Evolutionary conservation across 2,113 vertebrate genomes (phyloP).

Genomic region (Campylorhamphus procurvoides): DNA sequence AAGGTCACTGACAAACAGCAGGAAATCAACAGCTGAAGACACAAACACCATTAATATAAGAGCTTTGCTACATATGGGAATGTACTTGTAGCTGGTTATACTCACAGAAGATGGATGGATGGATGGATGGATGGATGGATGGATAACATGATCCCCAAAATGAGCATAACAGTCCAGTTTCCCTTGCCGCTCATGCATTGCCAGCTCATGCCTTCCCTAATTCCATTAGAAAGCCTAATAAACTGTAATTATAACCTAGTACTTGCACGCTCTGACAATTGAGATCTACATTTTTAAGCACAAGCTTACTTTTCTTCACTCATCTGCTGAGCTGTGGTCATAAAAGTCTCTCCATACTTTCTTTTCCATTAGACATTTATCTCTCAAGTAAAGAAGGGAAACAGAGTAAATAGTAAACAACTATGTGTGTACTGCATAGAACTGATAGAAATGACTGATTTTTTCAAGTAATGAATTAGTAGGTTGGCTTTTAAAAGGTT

Average conservation of each 20-base stretch:
- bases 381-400: not conserved
- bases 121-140: not conserved
- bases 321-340: not conserved
- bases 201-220: not conserved
- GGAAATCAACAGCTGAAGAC: not conserved
- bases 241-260: not conserved
- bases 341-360: not conserved
- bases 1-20: not conserved
- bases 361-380: not conserved
- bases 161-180: accelerated
- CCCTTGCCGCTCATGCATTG: not conserved
- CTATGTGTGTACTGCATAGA: not conserved
- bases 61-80: not conserved
- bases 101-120: not conserved
- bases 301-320: not conserved
- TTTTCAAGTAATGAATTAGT: not conserved
- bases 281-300: not conserved
- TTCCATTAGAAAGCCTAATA: not conserved
- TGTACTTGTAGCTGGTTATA: not conserved
- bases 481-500: not conserved
- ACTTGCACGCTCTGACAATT: not conserved
- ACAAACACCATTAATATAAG: not conserved
- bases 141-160: accelerated
- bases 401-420: not conserved
- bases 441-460: not conserved